phyloP scores from a whole-genome alignment of 1,140 invertebrate species.

The Zophobas atratus region DNA sequence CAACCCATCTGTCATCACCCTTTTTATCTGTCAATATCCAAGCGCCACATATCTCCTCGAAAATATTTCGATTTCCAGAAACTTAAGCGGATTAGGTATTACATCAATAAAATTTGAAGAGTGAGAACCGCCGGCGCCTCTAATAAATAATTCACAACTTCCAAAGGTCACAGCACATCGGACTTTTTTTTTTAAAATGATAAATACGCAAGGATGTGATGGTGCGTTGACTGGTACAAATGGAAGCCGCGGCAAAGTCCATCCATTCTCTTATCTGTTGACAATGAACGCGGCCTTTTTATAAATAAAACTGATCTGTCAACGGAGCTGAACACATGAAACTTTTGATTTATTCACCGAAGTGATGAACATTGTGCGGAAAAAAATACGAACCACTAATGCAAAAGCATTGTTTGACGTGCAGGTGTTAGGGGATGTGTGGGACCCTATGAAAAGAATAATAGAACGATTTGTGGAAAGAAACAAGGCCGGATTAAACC shows the following conservation, averaged over 20 bases:
- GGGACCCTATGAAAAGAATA: neutral
- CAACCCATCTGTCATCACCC: no score
- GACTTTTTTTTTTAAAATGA: slow-evolving; percentile 24
- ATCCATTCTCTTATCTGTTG: slow-evolving; percentile 40
- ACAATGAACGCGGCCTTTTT: slow-evolving; percentile 32
- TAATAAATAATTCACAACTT: slow-evolving; percentile 13
- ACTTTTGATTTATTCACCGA: slow-evolving; percentile 31
- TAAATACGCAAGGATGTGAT: slow-evolving; percentile 17
- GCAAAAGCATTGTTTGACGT: neutral
- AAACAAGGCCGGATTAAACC: neutral
- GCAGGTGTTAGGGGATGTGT: neutral
- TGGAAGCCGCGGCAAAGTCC: slow-evolving; percentile 25
- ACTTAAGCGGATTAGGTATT: neutral
- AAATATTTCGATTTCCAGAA: no score
- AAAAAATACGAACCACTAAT: neutral
- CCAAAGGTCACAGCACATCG: neutral
- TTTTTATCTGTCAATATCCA: no score
- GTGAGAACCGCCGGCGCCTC: slow-evolving; percentile 8
- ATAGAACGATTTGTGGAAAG: neutral
- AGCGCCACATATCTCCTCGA: no score
- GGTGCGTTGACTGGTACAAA: slow-evolving; percentile 20
- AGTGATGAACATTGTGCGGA: neutral
- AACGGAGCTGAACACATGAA: slow-evolving; percentile 29
- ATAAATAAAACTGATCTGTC: slow-evolving; percentile 41
- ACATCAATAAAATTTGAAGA: slow-evolving; percentile 12